These are phyloP conservation scores for Pelmatolapia mariae DNA, from an alignment of 2,113 vertebrate species.

Conservation along the genomic window DNA sequence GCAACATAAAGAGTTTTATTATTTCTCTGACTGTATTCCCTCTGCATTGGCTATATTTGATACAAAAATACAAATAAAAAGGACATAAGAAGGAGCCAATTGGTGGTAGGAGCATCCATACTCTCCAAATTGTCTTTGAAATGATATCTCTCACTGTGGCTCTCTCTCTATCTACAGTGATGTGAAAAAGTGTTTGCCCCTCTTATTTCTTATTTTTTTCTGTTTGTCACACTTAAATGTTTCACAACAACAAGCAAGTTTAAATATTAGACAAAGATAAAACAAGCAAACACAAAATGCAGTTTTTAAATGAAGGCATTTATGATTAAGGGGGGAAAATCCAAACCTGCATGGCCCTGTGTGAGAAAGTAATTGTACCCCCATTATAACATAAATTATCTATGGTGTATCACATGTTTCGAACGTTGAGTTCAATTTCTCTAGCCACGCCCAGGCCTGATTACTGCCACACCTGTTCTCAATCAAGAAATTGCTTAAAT, in stretches of 20 bases:
- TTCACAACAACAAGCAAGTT: background rate
- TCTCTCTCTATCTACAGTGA: background rate
- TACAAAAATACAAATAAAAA: background rate
- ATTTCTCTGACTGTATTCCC: conserved; percentile 3
- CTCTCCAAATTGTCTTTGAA: background rate
- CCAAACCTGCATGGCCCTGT: background rate
- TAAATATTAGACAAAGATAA: background rate
- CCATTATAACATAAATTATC: background rate
- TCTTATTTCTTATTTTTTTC: background rate
- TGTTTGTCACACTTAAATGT: background rate
- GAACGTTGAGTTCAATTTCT: background rate
- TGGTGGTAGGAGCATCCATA: background rate
- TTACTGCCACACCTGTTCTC: background rate
- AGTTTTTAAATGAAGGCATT: background rate
- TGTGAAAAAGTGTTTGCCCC: background rate
- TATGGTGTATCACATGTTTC: background rate
- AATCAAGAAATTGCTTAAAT: background rate
- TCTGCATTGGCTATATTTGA: background rate
- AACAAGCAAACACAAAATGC: background rate
- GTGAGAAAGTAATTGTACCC: background rate
- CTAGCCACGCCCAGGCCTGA: background rate
- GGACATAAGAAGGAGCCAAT: background rate
- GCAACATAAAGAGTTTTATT: conserved; percentile 30
- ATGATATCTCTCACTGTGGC: background rate
- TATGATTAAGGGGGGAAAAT: background rate